Base-by-base conservation (phyloP, 2,888 invertebrate species). In the Isoperla grammatica region DNA sequence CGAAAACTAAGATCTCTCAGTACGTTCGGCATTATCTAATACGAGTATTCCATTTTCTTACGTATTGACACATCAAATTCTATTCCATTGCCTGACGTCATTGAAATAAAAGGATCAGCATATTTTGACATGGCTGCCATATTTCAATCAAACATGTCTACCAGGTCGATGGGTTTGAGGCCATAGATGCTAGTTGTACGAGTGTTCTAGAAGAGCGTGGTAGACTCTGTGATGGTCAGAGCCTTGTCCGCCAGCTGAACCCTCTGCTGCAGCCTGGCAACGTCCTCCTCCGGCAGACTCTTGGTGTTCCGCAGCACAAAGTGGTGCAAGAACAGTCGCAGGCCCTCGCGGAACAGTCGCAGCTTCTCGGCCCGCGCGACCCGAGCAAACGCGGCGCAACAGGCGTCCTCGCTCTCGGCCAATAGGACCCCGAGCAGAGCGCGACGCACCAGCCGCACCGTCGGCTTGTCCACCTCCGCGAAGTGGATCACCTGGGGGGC, bases 271-370 rank as follows among this genome's bases (percentile, higher is more conserved):
- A 87, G 69, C 54, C 81, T 67, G 22, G 70, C 64, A 63, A 76
- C 73, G 62, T 84, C 74, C 1, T 78, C 75, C 1, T 77, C 75
- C 35, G 73, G 66, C 43, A 77, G 19, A 60, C 45, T 39, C 62
- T 80, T 81, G 2, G 81, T 76, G 67, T 84, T 83, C 68, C 82
- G 85, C 2, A 93, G 71, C 19, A 95, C 73, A 68, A 95, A 95
- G 73, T 94, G 93, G 70, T 86, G 87, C 70, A 95, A 85, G 71
- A 95, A 95, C 8, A 95, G 74, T 46, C 87, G 78, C 2, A 95
- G 74, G 66, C 92, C 89, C 71, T 94, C 93, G 57, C 90, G 82
- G 66, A 95, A 89, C 69, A 86, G 79, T 69, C 86, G 84, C 9
- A 95, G 76, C 71, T 92, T 88, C 0, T 85, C 79, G 0, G 89